phyloP scores from a whole-genome alignment of 1,140 invertebrate genomes.

The Trissolcus basalis region DNA sequence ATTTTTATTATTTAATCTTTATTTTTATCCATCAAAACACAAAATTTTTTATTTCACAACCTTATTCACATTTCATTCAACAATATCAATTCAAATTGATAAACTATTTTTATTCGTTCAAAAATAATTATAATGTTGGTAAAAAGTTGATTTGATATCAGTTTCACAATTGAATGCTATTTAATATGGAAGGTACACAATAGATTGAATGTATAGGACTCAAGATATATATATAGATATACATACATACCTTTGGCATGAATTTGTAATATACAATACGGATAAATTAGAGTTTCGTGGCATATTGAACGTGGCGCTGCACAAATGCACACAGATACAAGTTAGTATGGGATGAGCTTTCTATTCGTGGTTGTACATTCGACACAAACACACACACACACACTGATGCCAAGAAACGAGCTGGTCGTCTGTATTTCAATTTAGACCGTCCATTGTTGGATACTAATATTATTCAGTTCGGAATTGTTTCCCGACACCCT shows the following conservation, averaged over 20 bases:
- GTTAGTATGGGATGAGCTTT: conserved; percentile 42
- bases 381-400: conserved; percentile 53
- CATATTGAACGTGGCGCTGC: conserved; percentile 36
- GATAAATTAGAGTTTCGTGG: conserved; percentile 35
- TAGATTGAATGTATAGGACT: conserved; percentile 35
- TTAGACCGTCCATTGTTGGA: conserved; percentile 73
- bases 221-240: conserved; percentile 9
- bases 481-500: conserved; percentile 73
- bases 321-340: conserved; percentile 51
- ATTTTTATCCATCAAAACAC: no score
- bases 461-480: conserved; percentile 75
- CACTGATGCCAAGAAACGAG: conserved; percentile 40
- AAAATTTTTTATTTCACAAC: no score
- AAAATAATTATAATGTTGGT: no score
- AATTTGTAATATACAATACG: conserved; percentile 45
- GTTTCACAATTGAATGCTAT: conserved; percentile 20
- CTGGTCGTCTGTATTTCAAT: conserved; percentile 72
- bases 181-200: conserved; percentile 24
- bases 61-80: no score
- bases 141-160: conserved; percentile 38
- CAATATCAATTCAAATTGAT: no score
- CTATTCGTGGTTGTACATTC: conserved; percentile 53
- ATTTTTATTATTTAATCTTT: no score
- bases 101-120: no score
- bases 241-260: conserved; percentile 16